A percentile compares a stretch with the other conserved stretches of the same genome.
phyloP scores from a whole-genome alignment of 35 echinoderm and acorn worm genomes.

The Apostichopus californicus region DNA sequence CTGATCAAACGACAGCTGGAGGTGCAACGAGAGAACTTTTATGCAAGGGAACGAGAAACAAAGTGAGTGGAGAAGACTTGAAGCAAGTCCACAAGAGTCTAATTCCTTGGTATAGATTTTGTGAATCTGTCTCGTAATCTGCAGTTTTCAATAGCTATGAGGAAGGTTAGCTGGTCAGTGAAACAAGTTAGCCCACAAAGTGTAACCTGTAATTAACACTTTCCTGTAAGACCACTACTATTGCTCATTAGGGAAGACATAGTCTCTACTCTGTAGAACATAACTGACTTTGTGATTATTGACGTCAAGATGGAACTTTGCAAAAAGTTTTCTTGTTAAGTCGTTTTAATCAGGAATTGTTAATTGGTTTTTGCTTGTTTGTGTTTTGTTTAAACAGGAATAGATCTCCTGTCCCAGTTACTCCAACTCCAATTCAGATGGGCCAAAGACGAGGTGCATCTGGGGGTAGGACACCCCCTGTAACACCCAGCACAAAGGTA shows the following conservation, averaged over 20 bases:
- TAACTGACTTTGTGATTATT: too few relatives aligned
- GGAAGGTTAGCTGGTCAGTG: too few relatives aligned
- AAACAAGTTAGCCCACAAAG: too few relatives aligned
- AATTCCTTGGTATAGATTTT: too few relatives aligned
- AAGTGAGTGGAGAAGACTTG: not conserved
- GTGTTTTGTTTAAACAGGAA: constrained; percentile 14
- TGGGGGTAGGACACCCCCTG: constrained; percentile 46
- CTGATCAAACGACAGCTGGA: constrained; percentile 94
- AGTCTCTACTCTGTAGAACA: too few relatives aligned
- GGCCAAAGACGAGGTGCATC: constrained; percentile 27
- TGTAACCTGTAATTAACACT: too few relatives aligned
- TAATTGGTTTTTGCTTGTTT: not conserved
- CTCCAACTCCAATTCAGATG: not conserved
- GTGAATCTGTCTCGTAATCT: too few relatives aligned
- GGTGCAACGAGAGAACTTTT: constrained; percentile 96
- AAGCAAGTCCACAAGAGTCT: too few relatives aligned
- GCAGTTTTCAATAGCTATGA: not conserved
- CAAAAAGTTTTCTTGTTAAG: too few relatives aligned
- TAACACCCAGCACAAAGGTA: constrained; percentile 53
- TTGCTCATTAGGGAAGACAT: too few relatives aligned
- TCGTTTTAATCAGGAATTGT: not conserved
- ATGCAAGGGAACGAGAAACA: constrained; percentile 66
- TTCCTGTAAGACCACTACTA: too few relatives aligned
- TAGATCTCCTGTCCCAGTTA: constrained; percentile 55
- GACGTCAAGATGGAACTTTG: too few relatives aligned